Evolutionary conservation across 2,113 vertebrate genomes (phyloP).

Genomic region (Ptilorrhoa leucosticta): DNA sequence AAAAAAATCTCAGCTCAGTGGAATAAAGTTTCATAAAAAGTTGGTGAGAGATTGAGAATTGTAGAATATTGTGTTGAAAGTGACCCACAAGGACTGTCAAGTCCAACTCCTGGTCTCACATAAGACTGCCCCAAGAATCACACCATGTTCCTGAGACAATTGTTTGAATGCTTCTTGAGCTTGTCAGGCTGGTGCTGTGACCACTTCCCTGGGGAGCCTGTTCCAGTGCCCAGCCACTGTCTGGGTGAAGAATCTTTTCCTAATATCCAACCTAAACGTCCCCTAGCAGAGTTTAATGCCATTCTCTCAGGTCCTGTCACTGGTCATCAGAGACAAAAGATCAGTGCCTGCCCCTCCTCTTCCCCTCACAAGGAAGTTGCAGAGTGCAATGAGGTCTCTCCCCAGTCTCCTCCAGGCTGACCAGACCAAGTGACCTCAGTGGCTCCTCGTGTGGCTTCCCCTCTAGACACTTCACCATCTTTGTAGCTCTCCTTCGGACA

Average conservation of each 20-base stretch:
- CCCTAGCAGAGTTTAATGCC: neutral
- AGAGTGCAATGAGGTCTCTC: rapidly evolving
- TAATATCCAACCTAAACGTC: neutral
- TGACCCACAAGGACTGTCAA: neutral
- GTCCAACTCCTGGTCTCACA: neutral
- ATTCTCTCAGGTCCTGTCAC: neutral
- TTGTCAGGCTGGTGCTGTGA: neutral
- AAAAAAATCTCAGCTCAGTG: neutral
- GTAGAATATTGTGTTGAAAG: neutral
- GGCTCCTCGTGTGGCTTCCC: rapidly evolving
- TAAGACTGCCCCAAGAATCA: neutral
- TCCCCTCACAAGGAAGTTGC: neutral
- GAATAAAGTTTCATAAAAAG: neutral
- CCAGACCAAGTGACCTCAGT: neutral
- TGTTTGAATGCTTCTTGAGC: no score
- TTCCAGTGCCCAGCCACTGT: rapidly evolving
- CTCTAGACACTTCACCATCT: rapidly evolving
- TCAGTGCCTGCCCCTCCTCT: neutral
- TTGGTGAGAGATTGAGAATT: neutral
- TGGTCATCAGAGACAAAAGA: neutral
- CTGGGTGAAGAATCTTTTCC: neutral
- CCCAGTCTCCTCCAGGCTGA: neutral
- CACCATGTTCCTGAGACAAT: neutral
- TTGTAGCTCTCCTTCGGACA: neutral
- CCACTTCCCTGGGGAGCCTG: neutral